Conservation (phyloP, 2,113 vertebrate species). For the Bombycilla garrulus region DNA sequence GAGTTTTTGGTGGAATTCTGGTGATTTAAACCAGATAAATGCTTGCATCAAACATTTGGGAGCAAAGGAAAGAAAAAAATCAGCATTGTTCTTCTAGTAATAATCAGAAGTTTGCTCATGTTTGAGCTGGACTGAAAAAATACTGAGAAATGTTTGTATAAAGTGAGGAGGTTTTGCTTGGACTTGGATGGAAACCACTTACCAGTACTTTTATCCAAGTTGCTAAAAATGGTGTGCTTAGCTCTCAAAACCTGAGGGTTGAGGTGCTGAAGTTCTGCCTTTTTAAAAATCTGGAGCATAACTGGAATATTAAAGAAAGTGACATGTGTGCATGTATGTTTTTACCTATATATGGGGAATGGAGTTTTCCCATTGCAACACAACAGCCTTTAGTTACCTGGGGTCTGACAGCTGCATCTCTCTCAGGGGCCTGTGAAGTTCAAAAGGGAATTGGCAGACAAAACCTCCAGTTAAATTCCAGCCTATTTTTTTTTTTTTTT, state of each 20-base stretch:
- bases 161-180: neutral
- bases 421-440: neutral
- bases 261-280: neutral
- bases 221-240: neutral
- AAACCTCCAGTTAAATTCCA: neutral
- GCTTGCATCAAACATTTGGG: neutral
- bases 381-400: neutral
- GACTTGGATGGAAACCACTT: neutral
- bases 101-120: neutral
- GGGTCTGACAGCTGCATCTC: neutral
- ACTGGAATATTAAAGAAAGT: neutral
- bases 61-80: neutral
- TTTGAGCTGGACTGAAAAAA: neutral
- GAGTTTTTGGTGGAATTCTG: neutral
- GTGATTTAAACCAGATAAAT: neutral
- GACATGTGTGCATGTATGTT: accelerated
- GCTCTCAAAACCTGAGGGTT: neutral
- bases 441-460: neutral
- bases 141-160: neutral
- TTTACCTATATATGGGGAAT: neutral
- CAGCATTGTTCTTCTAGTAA: neutral
- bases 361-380: neutral
- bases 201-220: neutral
- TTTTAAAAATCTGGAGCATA: neutral
- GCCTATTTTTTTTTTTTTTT: neutral